These are phyloP conservation scores for Dicerorhinus sumatrensis DNA, from an alignment of 2,113 vertebrate species.

Conservation along the genomic window DNA sequence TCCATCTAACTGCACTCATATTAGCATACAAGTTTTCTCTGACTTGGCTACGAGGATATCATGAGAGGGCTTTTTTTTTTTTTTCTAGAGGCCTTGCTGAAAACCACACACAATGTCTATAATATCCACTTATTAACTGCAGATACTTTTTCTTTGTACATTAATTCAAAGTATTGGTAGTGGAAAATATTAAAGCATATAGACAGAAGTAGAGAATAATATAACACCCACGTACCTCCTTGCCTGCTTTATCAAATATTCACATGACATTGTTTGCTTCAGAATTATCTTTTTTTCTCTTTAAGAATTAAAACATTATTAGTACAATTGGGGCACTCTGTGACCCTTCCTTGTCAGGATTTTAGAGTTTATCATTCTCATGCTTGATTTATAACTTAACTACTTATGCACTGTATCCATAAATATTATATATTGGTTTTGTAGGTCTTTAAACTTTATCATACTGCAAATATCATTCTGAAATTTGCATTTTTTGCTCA, in stretches of 20 bases:
- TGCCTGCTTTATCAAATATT: slow-evolving; percentile 27
- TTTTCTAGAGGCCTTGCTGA: neutral
- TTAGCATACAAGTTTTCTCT: neutral
- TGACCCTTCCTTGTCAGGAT: slow-evolving; percentile 12
- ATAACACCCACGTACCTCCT: slow-evolving; percentile 1
- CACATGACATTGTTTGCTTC: slow-evolving; percentile 41
- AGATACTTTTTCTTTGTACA: slow-evolving; percentile 27
- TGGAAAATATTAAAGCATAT: neutral
- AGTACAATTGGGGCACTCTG: neutral
- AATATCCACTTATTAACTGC: neutral
- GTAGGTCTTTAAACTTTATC: slow-evolving; percentile 18
- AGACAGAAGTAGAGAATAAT: slow-evolving; percentile 18
- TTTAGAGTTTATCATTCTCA: slow-evolving; percentile 39
- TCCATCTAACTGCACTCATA: neutral
- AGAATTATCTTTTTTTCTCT: slow-evolving; percentile 33
- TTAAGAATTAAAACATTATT: slow-evolving; percentile 30
- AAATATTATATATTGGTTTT: slow-evolving; percentile 14
- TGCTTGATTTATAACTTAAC: neutral
- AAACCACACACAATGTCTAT: neutral
- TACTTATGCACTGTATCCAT: neutral
- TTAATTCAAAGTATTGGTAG: slow-evolving; percentile 23
- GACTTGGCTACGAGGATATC: neutral
- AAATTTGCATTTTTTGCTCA: slow-evolving; percentile 18
- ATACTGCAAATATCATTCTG: neutral
- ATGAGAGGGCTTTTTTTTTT: neutral